A percentile compares a stretch with the other conserved stretches of the same genome.
Conservation (phyloP, 2,888 invertebrate genomes). For the Gastrophysa polygoni region DNA sequence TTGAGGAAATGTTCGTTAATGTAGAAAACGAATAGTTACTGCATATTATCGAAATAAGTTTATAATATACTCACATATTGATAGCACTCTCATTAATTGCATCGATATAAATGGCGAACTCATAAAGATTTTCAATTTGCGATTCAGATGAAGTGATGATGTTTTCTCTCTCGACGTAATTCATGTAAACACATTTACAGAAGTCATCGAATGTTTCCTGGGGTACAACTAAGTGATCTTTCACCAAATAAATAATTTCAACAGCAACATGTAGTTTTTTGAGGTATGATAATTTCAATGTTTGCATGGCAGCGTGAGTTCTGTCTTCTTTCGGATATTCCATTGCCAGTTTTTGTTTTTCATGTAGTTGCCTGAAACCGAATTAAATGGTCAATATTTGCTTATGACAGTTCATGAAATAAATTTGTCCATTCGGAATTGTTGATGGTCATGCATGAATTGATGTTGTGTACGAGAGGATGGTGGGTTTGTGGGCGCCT, state of each 20-base stretch:
- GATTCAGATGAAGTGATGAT: not conserved
- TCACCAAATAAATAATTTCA: conserved; percentile 39
- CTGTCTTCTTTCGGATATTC: not conserved
- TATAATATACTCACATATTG: not conserved
- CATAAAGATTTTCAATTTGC: not conserved
- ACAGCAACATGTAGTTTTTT: conserved; percentile 35
- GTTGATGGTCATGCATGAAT: too few species aligned
- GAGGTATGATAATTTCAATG: conserved; percentile 36
- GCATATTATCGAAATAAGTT: too few species aligned
- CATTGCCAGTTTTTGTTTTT: not conserved
- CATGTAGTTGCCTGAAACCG: conserved; percentile 25
- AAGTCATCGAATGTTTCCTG: conserved; percentile 32
- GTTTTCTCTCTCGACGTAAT: conserved; percentile 20
- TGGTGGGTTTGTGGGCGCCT: too few species aligned
- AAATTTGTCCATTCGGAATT: too few species aligned
- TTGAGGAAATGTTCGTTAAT: too few species aligned
- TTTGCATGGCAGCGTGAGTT: not conserved
- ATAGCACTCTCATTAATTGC: not conserved
- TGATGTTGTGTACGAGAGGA: too few species aligned
- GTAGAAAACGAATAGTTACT: too few species aligned
- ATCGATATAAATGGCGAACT: not conserved
- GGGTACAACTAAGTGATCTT: conserved; percentile 28
- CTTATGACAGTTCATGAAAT: too few species aligned
- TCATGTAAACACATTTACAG: conserved; percentile 26
- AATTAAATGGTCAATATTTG: too few species aligned